phyloP scores from a whole-genome alignment of 1,140 invertebrate genomes.

The Oryctes rhinoceros region DNA sequence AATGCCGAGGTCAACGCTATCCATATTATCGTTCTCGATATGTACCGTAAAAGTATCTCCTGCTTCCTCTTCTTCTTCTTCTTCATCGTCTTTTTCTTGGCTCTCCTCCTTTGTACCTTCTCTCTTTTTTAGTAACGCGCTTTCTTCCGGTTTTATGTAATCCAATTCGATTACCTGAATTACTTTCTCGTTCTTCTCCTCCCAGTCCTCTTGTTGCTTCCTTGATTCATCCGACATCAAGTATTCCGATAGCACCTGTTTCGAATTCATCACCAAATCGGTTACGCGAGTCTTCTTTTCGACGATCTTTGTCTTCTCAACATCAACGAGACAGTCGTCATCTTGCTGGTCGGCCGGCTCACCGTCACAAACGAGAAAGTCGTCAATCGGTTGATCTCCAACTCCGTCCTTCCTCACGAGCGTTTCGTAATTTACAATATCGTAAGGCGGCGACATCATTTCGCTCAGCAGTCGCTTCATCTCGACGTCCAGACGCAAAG shows the following conservation, averaged over 20 bases:
- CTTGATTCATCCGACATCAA: constrained; percentile 45
- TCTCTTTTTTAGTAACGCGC: background rate
- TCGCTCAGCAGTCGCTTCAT: constrained; percentile 43
- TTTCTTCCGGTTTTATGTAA: constrained; percentile 38
- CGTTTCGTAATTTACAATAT: constrained; percentile 42
- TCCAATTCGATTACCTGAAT: constrained; percentile 49
- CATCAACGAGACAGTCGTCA: background rate
- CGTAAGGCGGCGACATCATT: constrained; percentile 43
- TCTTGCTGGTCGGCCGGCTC: background rate
- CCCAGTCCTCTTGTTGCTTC: constrained; percentile 48
- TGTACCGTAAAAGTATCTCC: background rate
- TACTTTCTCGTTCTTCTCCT: constrained; percentile 46
- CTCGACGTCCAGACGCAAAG: constrained; percentile 42
- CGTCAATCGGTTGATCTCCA: constrained; percentile 42
- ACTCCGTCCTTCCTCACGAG: constrained; percentile 41
- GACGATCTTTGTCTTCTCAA: constrained; percentile 40
- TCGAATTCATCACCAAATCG: constrained; percentile 50
- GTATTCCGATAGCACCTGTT: constrained; percentile 44
- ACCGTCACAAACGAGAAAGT: background rate
- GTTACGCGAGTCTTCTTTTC: constrained; percentile 50
- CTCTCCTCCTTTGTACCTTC: background rate
- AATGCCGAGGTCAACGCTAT: constrained; percentile 14
- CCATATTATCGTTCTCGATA: constrained; percentile 9
- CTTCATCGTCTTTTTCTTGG: constrained; percentile 5
- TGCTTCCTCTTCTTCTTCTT: constrained; percentile 5